Conservation (phyloP, 2,888 invertebrate species). For the Aethes cnicana region DNA sequence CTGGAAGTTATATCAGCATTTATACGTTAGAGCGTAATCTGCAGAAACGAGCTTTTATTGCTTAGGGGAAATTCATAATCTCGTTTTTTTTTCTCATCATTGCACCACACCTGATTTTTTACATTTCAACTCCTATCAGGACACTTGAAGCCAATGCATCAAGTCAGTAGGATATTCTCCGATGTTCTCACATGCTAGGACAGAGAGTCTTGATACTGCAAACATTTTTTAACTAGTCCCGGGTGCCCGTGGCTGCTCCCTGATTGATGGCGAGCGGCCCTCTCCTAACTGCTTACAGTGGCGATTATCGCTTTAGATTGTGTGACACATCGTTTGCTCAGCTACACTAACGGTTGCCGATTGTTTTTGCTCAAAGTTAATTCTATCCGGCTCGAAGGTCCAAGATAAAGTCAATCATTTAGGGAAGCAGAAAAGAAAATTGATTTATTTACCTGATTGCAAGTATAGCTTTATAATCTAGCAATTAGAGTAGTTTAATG, state of each 20-base stretch:
- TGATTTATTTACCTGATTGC: neutral
- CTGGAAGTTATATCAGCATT: slow-evolving; percentile 56
- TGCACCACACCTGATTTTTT: too few relatives aligned
- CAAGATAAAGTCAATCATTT: slow-evolving; percentile 12
- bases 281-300: slow-evolving; percentile 42
- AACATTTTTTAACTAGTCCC: slow-evolving; percentile 16
- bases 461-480: too few relatives aligned
- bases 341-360: slow-evolving; percentile 33
- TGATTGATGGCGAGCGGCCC: slow-evolving; percentile 62
- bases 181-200: neutral
- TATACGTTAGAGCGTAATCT: slow-evolving; percentile 43
- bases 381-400: slow-evolving; percentile 18
- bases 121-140: neutral
- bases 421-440: neutral
- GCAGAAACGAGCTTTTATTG: slow-evolving; percentile 26
- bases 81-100: neutral
- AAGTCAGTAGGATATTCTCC: too few relatives aligned
- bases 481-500: too few relatives aligned
- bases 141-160: neutral
- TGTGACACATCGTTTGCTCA: slow-evolving; percentile 56
- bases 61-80: slow-evolving; percentile 6
- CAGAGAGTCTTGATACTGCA: slow-evolving; percentile 12
- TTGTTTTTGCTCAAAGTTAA: slow-evolving; percentile 29
- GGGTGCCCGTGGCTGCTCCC: slow-evolving; percentile 32
- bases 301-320: slow-evolving; percentile 62